Percentiles rank a stretch among this genome's conserved stretches.
Conservation (phyloP, 2,113 vertebrate genomes). For the Elephantulus edwardii region DNA sequence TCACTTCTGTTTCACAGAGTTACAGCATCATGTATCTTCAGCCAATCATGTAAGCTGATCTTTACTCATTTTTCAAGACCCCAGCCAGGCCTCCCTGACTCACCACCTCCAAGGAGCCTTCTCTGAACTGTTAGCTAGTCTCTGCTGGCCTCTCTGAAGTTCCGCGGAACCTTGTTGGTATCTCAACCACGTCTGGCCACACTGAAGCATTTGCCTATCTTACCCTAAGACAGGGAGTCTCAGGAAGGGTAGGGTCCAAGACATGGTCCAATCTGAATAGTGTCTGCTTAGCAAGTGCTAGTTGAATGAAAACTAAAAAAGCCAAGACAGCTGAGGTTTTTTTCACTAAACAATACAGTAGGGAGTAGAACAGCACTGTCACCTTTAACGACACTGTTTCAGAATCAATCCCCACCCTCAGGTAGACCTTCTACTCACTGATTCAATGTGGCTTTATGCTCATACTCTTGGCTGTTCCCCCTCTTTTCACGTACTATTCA, state of each 20-base stretch:
- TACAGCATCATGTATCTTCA: neutral
- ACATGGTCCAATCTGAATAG: neutral
- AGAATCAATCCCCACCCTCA: neutral
- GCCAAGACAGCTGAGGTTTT: neutral
- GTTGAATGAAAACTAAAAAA: neutral
- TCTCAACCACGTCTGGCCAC: neutral
- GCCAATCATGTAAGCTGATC: neutral
- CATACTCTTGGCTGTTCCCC: too few relatives aligned
- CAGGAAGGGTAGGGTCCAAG: neutral
- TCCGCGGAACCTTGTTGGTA: neutral
- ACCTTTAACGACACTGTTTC: neutral
- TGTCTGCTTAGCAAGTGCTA: neutral
- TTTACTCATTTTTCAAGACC: neutral
- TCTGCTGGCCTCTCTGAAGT: neutral
- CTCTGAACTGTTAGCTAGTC: neutral
- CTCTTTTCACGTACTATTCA: neutral
- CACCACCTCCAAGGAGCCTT: neutral
- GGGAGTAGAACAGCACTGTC: neutral
- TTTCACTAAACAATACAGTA: neutral
- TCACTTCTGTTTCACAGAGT: neutral
- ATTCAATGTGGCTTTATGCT: too few relatives aligned
- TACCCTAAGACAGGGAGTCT: neutral
- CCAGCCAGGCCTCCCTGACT: neutral
- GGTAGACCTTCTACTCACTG: too few relatives aligned
- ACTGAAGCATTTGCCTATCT: neutral